Evolutionary conservation across 2,797 vertebrate genomes (phyloP).

Genomic region (Sarcoramphus papa): DNA sequence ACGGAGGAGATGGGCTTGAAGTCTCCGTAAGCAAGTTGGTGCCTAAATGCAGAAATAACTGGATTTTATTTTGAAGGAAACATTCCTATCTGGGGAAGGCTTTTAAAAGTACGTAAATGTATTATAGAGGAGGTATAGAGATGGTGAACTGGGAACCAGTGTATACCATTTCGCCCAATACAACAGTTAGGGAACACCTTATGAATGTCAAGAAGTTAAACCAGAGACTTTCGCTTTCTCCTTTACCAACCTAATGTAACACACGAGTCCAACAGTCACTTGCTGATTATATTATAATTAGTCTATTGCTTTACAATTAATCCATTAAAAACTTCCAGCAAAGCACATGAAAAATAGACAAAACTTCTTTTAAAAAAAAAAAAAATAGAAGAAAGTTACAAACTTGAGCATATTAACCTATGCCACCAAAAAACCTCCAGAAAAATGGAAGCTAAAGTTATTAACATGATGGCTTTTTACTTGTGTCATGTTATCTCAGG

Average conservation of each 20-base stretch:
- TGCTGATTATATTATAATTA: neutral
- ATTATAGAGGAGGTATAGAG: accelerated
- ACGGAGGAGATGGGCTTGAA: neutral
- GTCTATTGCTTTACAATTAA: neutral
- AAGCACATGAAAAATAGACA: neutral
- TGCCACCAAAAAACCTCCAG: neutral
- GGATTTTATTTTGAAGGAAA: neutral
- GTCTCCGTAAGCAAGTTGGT: neutral
- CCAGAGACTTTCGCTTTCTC: neutral
- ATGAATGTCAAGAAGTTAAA: neutral
- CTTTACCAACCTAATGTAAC: neutral
- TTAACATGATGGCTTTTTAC: neutral
- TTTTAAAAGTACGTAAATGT: neutral
- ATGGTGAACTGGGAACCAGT: neutral
- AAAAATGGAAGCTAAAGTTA: neutral
- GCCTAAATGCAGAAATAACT: neutral
- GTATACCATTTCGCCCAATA: neutral
- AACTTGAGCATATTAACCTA: neutral
- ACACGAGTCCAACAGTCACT: neutral
- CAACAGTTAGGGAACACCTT: neutral
- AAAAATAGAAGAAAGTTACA: neutral
- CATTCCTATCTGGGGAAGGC: neutral
- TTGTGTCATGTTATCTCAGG: neutral
- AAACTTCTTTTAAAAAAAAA: neutral
- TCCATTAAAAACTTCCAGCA: neutral